These are phyloP conservation scores for Gulo gulo DNA, from an alignment of 2,113 vertebrate genomes.

Conservation along the genomic window DNA sequence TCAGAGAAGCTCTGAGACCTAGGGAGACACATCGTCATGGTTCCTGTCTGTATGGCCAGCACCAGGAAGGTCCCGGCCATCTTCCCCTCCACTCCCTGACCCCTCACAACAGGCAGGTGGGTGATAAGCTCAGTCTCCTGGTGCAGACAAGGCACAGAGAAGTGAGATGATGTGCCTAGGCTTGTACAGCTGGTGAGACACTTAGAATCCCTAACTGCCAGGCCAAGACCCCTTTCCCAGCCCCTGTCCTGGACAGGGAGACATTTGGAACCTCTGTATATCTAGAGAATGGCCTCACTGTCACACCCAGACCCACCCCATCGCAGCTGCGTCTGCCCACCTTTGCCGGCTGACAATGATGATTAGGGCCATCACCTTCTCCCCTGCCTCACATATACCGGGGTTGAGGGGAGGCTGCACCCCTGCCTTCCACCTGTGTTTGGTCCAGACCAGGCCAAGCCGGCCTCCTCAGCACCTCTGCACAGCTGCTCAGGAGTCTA, in stretches of 20 bases:
- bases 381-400: rapidly evolving
- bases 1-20: not conserved
- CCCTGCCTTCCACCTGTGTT: not conserved
- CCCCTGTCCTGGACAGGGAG: not conserved
- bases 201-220: not conserved
- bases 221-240: not conserved
- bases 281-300: not conserved
- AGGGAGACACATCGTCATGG: not conserved
- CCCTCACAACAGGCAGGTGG: not conserved
- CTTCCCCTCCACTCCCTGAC: not conserved
- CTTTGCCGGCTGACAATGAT: not conserved
- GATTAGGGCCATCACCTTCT: not conserved
- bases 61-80: not conserved
- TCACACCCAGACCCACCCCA: not conserved
- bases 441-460: not conserved
- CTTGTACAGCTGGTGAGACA: not conserved
- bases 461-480: not conserved
- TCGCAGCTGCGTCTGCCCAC: not conserved
- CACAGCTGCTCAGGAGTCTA: not conserved
- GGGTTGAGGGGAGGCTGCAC: not conserved
- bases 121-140: not conserved
- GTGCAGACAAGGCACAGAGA: not conserved
- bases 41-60: not conserved
- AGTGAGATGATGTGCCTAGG: not conserved
- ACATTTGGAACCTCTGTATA: not conserved